Evolutionary conservation across 2,113 vertebrate species (phyloP).

Genomic region (Neolamprologus fasciatus): DNA sequence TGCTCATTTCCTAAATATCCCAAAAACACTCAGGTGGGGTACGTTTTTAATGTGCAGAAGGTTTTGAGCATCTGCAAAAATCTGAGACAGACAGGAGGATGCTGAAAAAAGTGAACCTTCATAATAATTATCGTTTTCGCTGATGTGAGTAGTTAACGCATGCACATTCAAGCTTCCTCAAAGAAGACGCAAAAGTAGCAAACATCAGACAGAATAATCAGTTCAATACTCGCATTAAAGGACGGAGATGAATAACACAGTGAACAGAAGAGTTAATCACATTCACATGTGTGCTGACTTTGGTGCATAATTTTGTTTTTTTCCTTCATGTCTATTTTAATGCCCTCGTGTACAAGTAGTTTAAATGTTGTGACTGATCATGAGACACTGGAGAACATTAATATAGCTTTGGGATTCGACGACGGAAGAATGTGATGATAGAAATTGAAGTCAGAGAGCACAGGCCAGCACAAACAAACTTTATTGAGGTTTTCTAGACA

Average conservation of each 20-base stretch:
- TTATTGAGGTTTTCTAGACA: not conserved
- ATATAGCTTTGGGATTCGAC: not conserved
- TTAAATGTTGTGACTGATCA: not conserved
- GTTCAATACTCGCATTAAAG: not conserved
- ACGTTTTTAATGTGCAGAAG: not conserved
- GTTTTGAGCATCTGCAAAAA: not conserved
- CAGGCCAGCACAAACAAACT: not conserved
- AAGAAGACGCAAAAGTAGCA: not conserved
- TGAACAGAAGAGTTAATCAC: not conserved
- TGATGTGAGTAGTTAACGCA: not conserved
- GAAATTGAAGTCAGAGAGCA: not conserved
- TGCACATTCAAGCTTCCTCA: not conserved
- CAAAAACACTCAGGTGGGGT: accelerated
- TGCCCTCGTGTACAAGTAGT: not conserved
- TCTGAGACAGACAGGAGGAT: not conserved
- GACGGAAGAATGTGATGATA: not conserved
- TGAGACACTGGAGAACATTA: not conserved
- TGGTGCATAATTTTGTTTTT: not conserved
- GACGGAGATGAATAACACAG: not conserved
- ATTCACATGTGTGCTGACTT: not conserved
- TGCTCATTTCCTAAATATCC: not conserved
- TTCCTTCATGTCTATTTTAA: not conserved
- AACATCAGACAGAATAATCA: not conserved
- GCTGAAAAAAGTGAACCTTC: not conserved
- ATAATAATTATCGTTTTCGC: accelerated